Conservation (phyloP, 2,888 invertebrate genomes). For the Drepana falcataria region DNA sequence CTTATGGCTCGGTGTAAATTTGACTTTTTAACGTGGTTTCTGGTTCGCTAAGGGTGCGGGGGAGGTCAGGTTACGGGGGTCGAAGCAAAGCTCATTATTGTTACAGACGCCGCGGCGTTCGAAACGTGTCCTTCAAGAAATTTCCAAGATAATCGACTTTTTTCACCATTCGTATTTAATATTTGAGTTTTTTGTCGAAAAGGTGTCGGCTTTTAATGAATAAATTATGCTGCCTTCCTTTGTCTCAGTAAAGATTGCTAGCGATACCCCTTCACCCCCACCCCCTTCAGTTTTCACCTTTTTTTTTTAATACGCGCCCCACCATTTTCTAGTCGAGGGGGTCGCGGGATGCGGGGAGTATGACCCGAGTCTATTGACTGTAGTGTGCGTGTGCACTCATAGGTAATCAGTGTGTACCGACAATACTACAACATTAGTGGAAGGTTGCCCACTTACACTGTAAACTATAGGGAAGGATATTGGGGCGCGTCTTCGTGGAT, state of each 20-base stretch:
- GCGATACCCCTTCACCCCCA: too few species aligned
- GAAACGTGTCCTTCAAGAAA: conserved; percentile 57
- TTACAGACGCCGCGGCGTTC: conserved; percentile 30
- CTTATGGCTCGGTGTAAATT: not conserved
- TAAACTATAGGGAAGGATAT: too few species aligned
- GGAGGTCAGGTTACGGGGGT: conserved; percentile 27
- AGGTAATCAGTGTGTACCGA: too few species aligned
- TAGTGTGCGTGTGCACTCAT: too few species aligned
- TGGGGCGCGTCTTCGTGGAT: too few species aligned
- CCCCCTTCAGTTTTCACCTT: too few species aligned
- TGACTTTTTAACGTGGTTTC: conserved; percentile 1
- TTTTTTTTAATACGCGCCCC: too few species aligned
- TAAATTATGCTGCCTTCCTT: conserved; percentile 4
- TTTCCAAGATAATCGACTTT: conserved; percentile 46
- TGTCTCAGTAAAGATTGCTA: not conserved
- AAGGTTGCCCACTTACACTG: too few species aligned
- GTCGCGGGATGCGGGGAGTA: too few species aligned
- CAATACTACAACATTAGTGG: too few species aligned
- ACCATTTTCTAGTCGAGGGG: too few species aligned
- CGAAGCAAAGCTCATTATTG: conserved; percentile 42
- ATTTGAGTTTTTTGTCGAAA: not conserved
- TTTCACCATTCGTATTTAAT: conserved; percentile 6
- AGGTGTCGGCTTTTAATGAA: conserved; percentile 3
- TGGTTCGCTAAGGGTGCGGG: conserved; percentile 5
- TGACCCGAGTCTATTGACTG: too few species aligned